These are phyloP conservation scores for Chiloscyllium plagiosum DNA, from an alignment of 2,113 vertebrate species.

Conservation along the genomic window DNA sequence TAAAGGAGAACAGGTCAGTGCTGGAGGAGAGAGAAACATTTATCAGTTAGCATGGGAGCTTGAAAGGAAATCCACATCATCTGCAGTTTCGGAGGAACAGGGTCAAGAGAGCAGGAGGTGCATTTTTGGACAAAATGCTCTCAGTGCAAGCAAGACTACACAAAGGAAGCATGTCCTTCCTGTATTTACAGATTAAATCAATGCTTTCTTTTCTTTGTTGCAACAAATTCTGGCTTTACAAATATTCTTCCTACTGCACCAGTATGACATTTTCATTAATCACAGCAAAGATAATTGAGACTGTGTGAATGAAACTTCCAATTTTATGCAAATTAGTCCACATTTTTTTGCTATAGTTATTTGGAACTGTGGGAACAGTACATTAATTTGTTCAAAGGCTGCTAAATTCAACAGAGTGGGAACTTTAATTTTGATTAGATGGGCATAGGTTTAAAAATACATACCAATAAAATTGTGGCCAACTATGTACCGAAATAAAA, in stretches of 20 bases:
- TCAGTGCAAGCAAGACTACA: neutral
- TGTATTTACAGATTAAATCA: neutral
- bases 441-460: neutral
- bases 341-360: neutral
- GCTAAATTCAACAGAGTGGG: neutral
- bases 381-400: neutral
- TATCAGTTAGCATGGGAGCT: neutral
- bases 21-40: neutral
- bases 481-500: neutral
- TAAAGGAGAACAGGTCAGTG: neutral
- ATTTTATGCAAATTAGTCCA: neutral
- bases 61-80: neutral
- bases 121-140: neutral
- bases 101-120: neutral
- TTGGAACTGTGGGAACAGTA: neutral
- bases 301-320: neutral
- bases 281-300: neutral
- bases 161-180: neutral
- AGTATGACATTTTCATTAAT: neutral
- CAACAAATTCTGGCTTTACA: neutral
- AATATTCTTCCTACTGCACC: neutral
- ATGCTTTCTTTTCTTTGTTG: neutral
- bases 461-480: neutral
- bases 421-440: neutral
- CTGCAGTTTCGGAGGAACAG: neutral